phyloP scores from a whole-genome alignment of 2,113 vertebrate species.

The Macrotus californicus region DNA sequence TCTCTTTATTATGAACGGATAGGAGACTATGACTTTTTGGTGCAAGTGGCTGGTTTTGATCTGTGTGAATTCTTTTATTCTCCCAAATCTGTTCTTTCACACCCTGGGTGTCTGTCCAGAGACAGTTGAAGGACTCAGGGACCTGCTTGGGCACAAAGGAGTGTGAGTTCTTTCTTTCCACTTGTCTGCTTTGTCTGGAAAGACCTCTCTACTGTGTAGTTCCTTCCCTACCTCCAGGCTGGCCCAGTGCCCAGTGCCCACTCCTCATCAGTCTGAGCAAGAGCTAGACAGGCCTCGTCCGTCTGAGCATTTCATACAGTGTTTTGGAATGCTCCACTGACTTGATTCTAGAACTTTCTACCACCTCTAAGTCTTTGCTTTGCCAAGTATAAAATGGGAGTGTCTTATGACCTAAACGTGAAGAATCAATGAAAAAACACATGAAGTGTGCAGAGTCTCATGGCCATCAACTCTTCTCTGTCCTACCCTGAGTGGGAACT shows the following conservation, averaged over 20 bases:
- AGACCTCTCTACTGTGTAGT: not conserved
- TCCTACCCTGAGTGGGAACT: not conserved
- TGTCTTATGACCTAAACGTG: not conserved
- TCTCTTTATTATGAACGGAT: not conserved
- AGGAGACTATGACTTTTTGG: not conserved
- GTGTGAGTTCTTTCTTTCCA: not conserved
- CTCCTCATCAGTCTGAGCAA: not conserved
- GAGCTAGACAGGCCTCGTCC: not conserved
- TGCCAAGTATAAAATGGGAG: not conserved
- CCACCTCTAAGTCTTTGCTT: not conserved
- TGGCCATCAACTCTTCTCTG: not conserved
- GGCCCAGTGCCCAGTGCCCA: not conserved
- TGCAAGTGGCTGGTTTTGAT: not conserved
- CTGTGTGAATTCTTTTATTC: not conserved
- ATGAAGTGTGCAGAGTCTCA: not conserved
- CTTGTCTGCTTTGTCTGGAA: not conserved
- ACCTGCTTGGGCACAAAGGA: not conserved
- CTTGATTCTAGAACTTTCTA: not conserved
- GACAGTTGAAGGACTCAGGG: not conserved
- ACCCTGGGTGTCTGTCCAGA: not conserved
- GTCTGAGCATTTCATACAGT: not conserved
- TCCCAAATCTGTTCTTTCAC: not conserved
- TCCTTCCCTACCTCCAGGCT: not conserved
- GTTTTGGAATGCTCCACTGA: not conserved
- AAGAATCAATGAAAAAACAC: not conserved